Conservation (phyloP, 2,113 vertebrate genomes). For the Clupea harengus region DNA sequence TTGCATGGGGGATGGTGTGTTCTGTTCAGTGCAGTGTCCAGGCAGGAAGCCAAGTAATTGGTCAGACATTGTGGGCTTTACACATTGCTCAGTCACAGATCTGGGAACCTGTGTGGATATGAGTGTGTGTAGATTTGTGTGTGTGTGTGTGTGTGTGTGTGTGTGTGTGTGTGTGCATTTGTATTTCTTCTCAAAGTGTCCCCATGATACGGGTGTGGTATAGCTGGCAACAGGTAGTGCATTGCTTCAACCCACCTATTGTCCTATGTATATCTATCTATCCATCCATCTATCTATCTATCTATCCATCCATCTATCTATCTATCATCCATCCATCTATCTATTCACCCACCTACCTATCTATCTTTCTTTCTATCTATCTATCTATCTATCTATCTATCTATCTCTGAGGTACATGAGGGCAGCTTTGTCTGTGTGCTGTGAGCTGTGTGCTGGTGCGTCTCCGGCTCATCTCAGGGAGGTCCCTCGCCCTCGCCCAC, state of each 20-base stretch:
- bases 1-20: not conserved
- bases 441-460: not conserved
- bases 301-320: not conserved
- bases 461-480: not conserved
- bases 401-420: not conserved
- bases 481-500: not conserved
- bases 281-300: not conserved
- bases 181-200: too few species aligned
- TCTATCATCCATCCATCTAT: not conserved
- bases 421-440: not conserved
- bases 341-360: not conserved
- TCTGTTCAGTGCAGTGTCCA: not conserved
- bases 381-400: not conserved
- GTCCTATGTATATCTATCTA: not conserved
- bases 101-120: slow-evolving; percentile 21
- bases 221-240: not conserved
- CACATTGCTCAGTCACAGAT: slow-evolving; percentile 33
- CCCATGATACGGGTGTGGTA: slow-evolving; percentile 3
- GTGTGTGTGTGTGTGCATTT: not conserved
- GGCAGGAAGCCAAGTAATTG: slow-evolving; percentile 41
- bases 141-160: not conserved
- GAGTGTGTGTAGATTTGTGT: slow-evolving; percentile 19
- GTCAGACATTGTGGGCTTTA: slow-evolving; percentile 32
- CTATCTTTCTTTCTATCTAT: not conserved
- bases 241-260: not conserved